Conservation (phyloP, 2,797 vertebrate species). For the Eulemur rubriventer region DNA sequence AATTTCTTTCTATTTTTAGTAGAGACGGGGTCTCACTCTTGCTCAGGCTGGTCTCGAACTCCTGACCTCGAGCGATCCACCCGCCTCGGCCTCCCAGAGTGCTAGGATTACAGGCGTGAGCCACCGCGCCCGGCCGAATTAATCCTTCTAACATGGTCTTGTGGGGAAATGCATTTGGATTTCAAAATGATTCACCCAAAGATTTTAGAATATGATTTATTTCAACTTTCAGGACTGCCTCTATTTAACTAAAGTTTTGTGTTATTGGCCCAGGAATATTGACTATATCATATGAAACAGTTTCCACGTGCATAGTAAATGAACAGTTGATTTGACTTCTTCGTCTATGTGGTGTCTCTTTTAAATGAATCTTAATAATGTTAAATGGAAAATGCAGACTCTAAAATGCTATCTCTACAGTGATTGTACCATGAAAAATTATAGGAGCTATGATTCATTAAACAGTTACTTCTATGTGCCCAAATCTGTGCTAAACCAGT, state of each 20-base stretch:
- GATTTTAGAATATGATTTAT: background rate
- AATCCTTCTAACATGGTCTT: background rate
- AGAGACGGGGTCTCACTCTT: too few species aligned
- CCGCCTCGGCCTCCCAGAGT: too few species aligned
- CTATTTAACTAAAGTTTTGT: background rate
- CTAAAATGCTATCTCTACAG: background rate
- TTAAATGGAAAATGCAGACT: background rate
- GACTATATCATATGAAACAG: background rate
- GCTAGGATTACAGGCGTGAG: too few species aligned
- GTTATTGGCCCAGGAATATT: background rate
- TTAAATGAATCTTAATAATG: background rate
- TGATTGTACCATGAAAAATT: background rate
- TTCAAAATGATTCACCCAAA: slow-evolving; percentile 32
- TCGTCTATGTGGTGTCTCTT: background rate
- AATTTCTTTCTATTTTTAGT: too few species aligned
- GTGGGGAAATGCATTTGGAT: background rate
- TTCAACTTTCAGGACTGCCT: background rate
- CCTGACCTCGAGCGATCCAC: too few species aligned
- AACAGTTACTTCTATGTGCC: background rate
- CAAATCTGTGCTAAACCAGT: background rate
- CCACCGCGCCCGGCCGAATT: too few species aligned
- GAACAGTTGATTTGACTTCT: slow-evolving; percentile 16
- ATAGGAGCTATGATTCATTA: background rate
- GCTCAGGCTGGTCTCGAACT: too few species aligned
- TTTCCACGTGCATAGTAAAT: background rate